Conservation (phyloP, 2,797 vertebrate genomes). For the Sebastes hubbsi region DNA sequence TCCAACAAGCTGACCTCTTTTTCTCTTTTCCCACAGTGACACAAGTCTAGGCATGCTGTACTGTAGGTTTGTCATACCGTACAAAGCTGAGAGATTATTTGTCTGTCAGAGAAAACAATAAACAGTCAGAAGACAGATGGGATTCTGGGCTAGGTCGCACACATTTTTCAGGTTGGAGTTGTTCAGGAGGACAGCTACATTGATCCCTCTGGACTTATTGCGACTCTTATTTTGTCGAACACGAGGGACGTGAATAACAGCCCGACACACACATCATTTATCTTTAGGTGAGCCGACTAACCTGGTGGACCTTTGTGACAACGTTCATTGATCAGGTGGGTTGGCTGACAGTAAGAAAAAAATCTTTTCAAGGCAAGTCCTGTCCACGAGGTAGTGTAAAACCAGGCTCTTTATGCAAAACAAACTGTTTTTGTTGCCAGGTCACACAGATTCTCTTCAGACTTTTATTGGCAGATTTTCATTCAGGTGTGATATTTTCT, state of each 20-base stretch:
- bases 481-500: neutral
- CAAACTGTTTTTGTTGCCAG: neutral
- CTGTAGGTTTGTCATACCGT: constrained; percentile 1
- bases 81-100: constrained; percentile 38
- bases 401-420: neutral
- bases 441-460: neutral
- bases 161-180: constrained; percentile 51
- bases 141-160: constrained; percentile 3
- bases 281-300: neutral
- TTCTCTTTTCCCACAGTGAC: neutral
- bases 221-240: constrained; percentile 34
- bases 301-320: neutral
- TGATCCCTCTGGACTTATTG: constrained; percentile 30
- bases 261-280: neutral
- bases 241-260: constrained; percentile 27
- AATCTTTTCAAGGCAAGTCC: neutral
- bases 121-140: constrained; percentile 56
- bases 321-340: neutral
- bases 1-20: neutral
- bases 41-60: neutral
- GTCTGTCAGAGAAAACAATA: constrained; percentile 49
- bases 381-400: neutral
- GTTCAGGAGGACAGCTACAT: constrained; percentile 28
- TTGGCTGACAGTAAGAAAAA: neutral
- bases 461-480: neutral